A percentile compares a stretch with the other conserved stretches of the same genome.
phyloP scores from a whole-genome alignment of 2,888 invertebrate species.

The Synergus umbraculus region DNA sequence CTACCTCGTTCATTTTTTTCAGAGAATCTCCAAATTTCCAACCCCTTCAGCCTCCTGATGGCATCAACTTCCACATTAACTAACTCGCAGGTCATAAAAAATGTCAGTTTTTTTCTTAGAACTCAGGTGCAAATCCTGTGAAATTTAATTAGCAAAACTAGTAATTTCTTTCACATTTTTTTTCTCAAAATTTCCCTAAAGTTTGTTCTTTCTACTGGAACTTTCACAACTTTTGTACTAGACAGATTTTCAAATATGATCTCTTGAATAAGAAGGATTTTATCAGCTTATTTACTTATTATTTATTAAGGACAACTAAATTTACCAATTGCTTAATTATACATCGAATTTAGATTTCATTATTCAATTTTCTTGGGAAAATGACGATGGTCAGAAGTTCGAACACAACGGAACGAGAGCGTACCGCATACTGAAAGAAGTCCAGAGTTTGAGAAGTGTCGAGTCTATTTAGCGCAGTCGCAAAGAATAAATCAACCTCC shows the following conservation, averaged over 20 bases:
- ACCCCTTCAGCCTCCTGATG: slow-evolving; percentile 10
- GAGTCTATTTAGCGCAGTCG: slow-evolving; percentile 65
- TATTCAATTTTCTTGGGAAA: slow-evolving; percentile 26
- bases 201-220: neutral
- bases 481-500: slow-evolving; percentile 55
- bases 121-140: neutral
- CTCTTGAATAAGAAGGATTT: neutral
- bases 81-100: slow-evolving; percentile 5
- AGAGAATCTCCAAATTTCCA: neutral
- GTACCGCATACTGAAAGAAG: slow-evolving; percentile 67
- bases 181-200: neutral
- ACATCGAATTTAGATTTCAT: neutral
- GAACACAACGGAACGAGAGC: slow-evolving; percentile 66
- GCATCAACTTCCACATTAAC: neutral
- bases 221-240: neutral
- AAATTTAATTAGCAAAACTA: neutral
- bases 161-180: neutral
- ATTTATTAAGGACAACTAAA: neutral
- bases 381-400: slow-evolving; percentile 48
- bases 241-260: neutral
- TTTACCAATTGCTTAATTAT: neutral
- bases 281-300: neutral
- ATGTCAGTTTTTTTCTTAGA: neutral
- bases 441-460: slow-evolving; percentile 58
- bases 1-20: slow-evolving; percentile 36